A percentile compares a stretch with the other conserved stretches of the same genome.
These are phyloP conservation scores for Chrysogorgia sp. DNA, from an alignment of 92 coral and sea anemone genomes.

Conservation along the genomic window DNA sequence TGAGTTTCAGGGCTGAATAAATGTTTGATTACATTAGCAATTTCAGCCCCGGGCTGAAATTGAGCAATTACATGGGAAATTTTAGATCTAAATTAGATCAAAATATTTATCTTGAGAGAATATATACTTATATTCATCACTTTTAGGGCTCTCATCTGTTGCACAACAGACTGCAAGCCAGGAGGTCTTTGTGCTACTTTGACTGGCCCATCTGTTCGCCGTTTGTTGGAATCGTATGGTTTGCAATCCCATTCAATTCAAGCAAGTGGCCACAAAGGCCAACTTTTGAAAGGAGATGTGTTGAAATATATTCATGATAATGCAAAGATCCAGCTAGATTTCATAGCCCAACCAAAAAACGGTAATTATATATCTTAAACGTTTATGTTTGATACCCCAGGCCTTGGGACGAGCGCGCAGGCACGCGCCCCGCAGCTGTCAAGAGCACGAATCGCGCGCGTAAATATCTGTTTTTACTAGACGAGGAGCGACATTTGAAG, in stretches of 20 bases:
- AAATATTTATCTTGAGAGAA: not conserved
- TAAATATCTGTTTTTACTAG: no score
- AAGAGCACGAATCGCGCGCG: no score
- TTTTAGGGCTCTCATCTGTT: not conserved
- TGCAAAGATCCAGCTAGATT: slow-evolving; percentile 41
- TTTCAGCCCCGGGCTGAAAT: no score
- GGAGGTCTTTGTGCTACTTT: not conserved
- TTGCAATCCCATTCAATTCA: slow-evolving; percentile 78
- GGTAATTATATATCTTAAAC: not conserved
- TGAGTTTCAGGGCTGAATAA: no score
- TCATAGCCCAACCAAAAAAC: not conserved
- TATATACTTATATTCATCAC: slow-evolving; percentile 5
- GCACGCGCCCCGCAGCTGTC: no score
- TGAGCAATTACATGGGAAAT: no score
- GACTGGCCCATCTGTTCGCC: slow-evolving; percentile 80
- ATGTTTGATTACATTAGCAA: no score
- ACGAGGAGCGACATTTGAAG: no score
- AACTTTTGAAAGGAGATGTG: slow-evolving; percentile 88
- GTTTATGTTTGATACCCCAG: not conserved
- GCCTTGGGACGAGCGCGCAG: not conserved
- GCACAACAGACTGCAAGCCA: not conserved
- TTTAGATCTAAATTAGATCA: no score
- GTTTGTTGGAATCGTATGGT: slow-evolving; percentile 72
- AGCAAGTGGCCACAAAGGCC: slow-evolving; percentile 88
- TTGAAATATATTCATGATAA: slow-evolving; percentile 72